These are phyloP conservation scores for Notarius lentiginosus DNA, from an alignment of 2,113 vertebrate species.

Conservation along the genomic window DNA sequence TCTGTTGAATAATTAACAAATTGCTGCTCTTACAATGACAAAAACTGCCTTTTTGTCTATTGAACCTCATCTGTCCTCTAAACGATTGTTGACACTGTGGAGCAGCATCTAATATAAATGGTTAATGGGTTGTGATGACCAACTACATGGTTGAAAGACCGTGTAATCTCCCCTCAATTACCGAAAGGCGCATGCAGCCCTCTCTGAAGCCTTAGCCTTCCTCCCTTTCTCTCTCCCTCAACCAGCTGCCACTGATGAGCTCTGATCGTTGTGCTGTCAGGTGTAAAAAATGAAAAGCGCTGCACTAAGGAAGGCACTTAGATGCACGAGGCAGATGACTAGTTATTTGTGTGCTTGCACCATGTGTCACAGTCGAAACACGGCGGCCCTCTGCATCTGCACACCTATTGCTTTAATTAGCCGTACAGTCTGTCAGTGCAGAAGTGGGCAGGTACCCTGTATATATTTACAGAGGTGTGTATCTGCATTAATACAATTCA, in stretches of 20 bases:
- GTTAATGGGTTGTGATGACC: constrained; percentile 93
- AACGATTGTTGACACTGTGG: constrained; percentile 92
- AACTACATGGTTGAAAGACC: constrained; percentile 92
- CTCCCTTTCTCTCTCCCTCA: constrained; percentile 54
- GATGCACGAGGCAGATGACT: constrained; percentile 83
- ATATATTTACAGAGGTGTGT: constrained; percentile 51
- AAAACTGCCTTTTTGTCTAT: constrained; percentile 59
- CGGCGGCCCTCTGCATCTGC: constrained; percentile 75
- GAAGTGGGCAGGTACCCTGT: constrained; percentile 58
- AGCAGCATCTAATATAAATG: constrained; percentile 95
- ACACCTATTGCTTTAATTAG: constrained; percentile 76
- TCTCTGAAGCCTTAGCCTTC: not conserved
- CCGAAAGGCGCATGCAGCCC: constrained; percentile 84
- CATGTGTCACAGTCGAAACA: constrained; percentile 67
- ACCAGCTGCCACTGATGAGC: constrained; percentile 85
- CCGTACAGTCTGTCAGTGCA: constrained; percentile 68
- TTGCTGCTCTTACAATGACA: constrained; percentile 33
- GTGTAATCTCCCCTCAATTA: constrained; percentile 97
- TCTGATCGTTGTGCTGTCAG: constrained; percentile 83
- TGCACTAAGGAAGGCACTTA: constrained; percentile 78
- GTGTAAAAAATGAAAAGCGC: constrained; percentile 88
- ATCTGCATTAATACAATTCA: constrained; percentile 45
- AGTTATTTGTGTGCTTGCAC: constrained; percentile 69
- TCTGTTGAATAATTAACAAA: constrained; percentile 38
- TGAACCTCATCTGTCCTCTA: constrained; percentile 76